phyloP scores from a whole-genome alignment of 1,140 invertebrate species.

The Euwallacea fornicatus region DNA sequence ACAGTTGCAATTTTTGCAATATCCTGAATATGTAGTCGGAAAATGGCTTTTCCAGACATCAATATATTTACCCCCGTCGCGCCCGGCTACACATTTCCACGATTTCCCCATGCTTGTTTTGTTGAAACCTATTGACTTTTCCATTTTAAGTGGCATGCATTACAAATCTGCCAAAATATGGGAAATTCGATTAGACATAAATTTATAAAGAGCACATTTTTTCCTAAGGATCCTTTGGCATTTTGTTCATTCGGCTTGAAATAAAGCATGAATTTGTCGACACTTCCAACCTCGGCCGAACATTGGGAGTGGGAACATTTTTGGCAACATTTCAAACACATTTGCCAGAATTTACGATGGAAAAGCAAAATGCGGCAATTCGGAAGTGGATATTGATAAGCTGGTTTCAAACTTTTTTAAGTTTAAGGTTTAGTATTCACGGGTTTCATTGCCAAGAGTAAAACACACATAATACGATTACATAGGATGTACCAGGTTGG shows the following conservation, averaged over 20 bases:
- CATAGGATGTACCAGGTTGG: too few relatives aligned
- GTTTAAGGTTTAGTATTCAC: neutral
- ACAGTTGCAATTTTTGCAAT: too few relatives aligned
- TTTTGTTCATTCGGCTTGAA: neutral
- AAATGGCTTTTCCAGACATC: too few relatives aligned
- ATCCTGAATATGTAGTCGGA: too few relatives aligned
- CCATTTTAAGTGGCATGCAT: too few relatives aligned
- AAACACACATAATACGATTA: neutral
- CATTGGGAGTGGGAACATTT: neutral
- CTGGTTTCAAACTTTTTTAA: conserved; percentile 11
- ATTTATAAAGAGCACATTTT: too few relatives aligned
- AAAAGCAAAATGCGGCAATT: conserved; percentile 6
- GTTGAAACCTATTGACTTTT: too few relatives aligned
- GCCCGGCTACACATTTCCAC: too few relatives aligned
- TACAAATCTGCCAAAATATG: too few relatives aligned
- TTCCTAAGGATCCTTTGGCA: neutral
- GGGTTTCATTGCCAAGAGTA: conserved; percentile 6
- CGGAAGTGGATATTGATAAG: conserved; percentile 16
- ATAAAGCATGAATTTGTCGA: conserved; percentile 15
- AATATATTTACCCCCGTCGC: too few relatives aligned
- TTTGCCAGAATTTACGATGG: conserved; percentile 8
- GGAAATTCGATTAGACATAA: too few relatives aligned
- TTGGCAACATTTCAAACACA: conserved; percentile 14
- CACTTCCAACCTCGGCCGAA: conserved; percentile 10
- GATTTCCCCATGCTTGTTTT: too few relatives aligned